Base-by-base conservation (phyloP, 2,888 invertebrate genomes). In the Tenthredo amoena region DNA sequence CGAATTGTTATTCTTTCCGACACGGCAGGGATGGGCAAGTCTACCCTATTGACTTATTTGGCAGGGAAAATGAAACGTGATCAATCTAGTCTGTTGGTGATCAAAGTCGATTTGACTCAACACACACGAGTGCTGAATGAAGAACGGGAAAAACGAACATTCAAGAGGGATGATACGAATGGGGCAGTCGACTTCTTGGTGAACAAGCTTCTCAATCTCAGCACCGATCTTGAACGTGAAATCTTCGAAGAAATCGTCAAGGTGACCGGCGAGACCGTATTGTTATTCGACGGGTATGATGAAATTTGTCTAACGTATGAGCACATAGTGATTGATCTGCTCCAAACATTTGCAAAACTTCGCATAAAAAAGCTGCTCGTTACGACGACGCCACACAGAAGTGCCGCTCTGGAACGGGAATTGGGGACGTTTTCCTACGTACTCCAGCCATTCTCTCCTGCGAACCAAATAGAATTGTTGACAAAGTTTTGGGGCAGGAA, bases 231-330 rank as follows among this genome's bases (percentile, higher is more conserved):
- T 1, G 71, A 31, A 71, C 18, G 6, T 37, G 0, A 71, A 9
- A 2, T 31, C 9, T 74, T 21, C 4, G 43, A 43, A 43, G 12
- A 15, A 21, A 43, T 74, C 0, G 0, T 74, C 72, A 74, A 74
- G 3, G 21, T 9, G n/a, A 6, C 15, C 9, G 21, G 72, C 10
- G 5, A 18, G 21, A 43, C 21, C 4, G 43, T 21, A 4, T 12
- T 74, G 10, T 43, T 74, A 10, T n/a, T 74, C 15, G 72, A 74
- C 21, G 72, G 72, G 6, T 74, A 43, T 5, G 72, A 74, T n/a
- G 72, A 74, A 10, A 74, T 74, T 10, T n/a, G 10, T 12, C 72
- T 43, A 3, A 0, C 3, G 9, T 74, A 43, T 43, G 21, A 0
- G 21, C 0, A 7, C 4, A 40, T 15, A 21, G 21, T 40, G 12